Conservation (phyloP, 1,140 invertebrate genomes). For the Pseudoatta argentina region DNA sequence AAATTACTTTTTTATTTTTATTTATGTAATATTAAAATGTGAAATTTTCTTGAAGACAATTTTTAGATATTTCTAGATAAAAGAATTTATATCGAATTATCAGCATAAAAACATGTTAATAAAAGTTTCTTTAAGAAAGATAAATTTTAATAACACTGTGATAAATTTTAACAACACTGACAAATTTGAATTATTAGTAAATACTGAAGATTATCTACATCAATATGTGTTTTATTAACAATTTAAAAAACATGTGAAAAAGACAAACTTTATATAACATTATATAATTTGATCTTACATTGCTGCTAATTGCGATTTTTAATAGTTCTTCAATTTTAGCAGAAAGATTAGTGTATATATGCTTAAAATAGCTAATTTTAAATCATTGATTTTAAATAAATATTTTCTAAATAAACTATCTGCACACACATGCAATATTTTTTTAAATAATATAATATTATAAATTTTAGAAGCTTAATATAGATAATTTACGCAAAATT, state of each 20-base stretch:
- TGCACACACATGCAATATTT: background rate
- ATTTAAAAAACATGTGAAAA: background rate
- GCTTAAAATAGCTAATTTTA: constrained; percentile 71
- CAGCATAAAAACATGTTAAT: constrained; percentile 24
- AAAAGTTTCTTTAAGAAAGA: background rate
- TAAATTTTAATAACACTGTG: background rate
- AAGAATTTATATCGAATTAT: constrained; percentile 27
- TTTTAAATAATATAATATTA: constrained; percentile 10
- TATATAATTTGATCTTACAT: background rate
- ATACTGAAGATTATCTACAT: background rate
- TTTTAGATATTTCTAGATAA: constrained; percentile 11
- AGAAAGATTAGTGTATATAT: constrained; percentile 39
- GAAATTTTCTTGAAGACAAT: background rate
- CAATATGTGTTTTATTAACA: constrained; percentile 1
- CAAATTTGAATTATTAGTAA: constrained; percentile 23
- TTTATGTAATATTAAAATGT: background rate
- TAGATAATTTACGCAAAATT: background rate
- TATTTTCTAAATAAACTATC: constrained; percentile 6
- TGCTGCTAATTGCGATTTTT: constrained; percentile 59
- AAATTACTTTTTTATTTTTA: constrained; percentile 13
- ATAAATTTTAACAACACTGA: background rate
- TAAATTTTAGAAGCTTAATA: background rate
- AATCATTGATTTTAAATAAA: constrained; percentile 27
- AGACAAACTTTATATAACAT: background rate
- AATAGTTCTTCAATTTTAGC: constrained; percentile 17